Percentiles rank a stretch among this genome's conserved stretches.
phyloP scores from a whole-genome alignment of 2,113 vertebrate species.

The Hippocampus abdominalis region DNA sequence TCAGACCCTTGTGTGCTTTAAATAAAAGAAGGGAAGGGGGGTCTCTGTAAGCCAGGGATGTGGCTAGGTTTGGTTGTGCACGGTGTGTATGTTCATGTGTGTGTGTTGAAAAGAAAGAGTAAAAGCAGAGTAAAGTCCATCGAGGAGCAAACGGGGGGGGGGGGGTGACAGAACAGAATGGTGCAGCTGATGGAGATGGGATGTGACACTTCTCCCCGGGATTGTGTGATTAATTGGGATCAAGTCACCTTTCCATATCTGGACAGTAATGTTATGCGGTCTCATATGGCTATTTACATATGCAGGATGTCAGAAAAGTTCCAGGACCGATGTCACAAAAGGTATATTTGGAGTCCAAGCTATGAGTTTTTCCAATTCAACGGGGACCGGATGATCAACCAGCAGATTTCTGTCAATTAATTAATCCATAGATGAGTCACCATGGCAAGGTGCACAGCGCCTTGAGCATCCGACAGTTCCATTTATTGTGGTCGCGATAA shows the following conservation, averaged over 20 bases:
- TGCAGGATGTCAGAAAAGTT: not conserved
- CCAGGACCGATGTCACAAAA: not conserved
- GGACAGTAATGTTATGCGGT: slow-evolving; percentile 79
- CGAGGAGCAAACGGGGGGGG: slow-evolving; percentile 53
- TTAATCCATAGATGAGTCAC: not conserved
- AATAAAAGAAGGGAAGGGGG: slow-evolving; percentile 41
- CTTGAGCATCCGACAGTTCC: too few species aligned
- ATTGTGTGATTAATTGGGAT: slow-evolving; percentile 95
- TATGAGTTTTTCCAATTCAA: too few species aligned
- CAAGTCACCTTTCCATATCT: slow-evolving; percentile 82
- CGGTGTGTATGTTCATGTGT: slow-evolving; percentile 13
- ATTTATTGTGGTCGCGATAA: too few species aligned
- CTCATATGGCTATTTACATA: slow-evolving; percentile 82
- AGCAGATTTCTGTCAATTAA: not conserved
- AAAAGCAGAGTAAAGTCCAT: slow-evolving; percentile 42
- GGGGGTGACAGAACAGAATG: slow-evolving; percentile 62
- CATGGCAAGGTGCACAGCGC: too few species aligned
- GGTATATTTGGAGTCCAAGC: not conserved
- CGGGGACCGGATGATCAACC: not conserved
- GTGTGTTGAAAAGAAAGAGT: not conserved
- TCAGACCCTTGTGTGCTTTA: slow-evolving; percentile 50
- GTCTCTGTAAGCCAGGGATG: slow-evolving; percentile 25
- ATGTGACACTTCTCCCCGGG: slow-evolving; percentile 87
- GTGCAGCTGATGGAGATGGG: slow-evolving; percentile 79
- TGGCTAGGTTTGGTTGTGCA: slow-evolving; percentile 23